Percentiles rank a stretch among this genome's conserved stretches.
phyloP scores from a whole-genome alignment of 2,888 invertebrate genomes.

The Halictus ligatus region DNA sequence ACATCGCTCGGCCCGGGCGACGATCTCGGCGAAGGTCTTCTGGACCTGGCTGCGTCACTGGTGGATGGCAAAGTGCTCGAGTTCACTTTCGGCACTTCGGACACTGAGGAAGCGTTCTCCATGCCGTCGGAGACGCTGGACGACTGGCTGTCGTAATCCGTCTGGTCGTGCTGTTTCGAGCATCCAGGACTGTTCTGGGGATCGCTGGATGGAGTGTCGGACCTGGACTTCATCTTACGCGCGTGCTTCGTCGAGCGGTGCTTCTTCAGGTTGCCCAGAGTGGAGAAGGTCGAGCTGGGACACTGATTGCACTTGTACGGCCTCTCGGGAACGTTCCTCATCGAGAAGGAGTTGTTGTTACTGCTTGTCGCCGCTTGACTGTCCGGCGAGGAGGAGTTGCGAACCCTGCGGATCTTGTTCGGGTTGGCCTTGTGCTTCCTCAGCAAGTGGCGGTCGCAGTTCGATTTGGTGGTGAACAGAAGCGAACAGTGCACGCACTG shows the following conservation, averaged over 20 bases:
- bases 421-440: conserved; percentile 91
- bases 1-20: conserved; percentile 86
- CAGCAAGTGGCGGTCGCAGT: conserved; percentile 96
- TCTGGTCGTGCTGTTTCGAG: conserved; percentile 79
- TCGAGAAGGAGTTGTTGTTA: conserved; percentile 85
- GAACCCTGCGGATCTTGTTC: conserved; percentile 74
- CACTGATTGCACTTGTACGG: conserved; percentile 93
- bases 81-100: conserved; percentile 77
- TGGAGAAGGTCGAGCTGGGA: conserved; percentile 93
- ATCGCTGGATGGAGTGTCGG: conserved; percentile 81
- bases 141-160: conserved; percentile 82
- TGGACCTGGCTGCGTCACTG: conserved; percentile 70
- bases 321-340: conserved; percentile 90
- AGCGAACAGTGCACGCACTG: conserved; percentile 97
- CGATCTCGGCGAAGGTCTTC: conserved; percentile 78
- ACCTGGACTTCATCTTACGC: conserved; percentile 83
- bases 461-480: conserved; percentile 98
- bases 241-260: conserved; percentile 91
- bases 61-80: conserved; percentile 61
- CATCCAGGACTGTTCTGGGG: conserved; percentile 75
- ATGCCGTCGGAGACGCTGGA: conserved; percentile 76
- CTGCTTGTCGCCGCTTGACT: conserved; percentile 67
- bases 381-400: conserved; percentile 84
- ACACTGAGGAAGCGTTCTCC: conserved; percentile 56
- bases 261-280: conserved; percentile 91